Conservation (phyloP, 1,140 invertebrate species). For the Penaeus vannamei region DNA sequence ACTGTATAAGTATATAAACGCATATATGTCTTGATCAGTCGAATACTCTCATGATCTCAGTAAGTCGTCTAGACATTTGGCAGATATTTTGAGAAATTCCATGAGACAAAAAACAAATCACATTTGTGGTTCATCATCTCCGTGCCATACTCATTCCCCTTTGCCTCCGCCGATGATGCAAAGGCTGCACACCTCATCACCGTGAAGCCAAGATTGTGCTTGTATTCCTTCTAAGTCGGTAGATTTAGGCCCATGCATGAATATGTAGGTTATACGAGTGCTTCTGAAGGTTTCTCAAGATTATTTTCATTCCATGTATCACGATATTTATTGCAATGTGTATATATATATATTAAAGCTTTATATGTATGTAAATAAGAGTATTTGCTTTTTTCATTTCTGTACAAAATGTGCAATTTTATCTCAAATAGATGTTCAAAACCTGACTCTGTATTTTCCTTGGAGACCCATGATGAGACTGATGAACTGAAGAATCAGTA, state of each 20-base stretch:
- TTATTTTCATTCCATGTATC: constrained; percentile 51
- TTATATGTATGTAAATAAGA: constrained; percentile 56
- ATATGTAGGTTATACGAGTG: neutral
- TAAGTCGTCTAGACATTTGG: too few species aligned
- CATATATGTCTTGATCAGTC: too few species aligned
- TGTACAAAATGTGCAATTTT: constrained; percentile 57
- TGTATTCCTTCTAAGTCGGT: neutral
- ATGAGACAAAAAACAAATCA: too few species aligned
- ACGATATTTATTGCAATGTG: constrained; percentile 54
- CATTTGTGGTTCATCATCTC: too few species aligned
- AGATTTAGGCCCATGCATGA: constrained; percentile 32
- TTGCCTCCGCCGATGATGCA: neutral
- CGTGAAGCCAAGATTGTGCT: neutral
- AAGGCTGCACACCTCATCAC: neutral
- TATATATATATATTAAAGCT: constrained; percentile 60
- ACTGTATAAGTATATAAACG: too few species aligned
- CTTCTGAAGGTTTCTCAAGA: constrained; percentile 20
- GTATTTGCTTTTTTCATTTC: constrained; percentile 47
- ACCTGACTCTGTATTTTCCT: constrained; percentile 10
- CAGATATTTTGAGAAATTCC: too few species aligned
- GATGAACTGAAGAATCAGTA: too few species aligned
- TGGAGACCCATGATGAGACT: too few species aligned
- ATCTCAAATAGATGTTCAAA: constrained; percentile 57
- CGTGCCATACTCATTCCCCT: neutral
- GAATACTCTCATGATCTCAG: too few species aligned